Conservation (phyloP, 1,140 invertebrate genomes). For the Listronotus oregonensis region DNA sequence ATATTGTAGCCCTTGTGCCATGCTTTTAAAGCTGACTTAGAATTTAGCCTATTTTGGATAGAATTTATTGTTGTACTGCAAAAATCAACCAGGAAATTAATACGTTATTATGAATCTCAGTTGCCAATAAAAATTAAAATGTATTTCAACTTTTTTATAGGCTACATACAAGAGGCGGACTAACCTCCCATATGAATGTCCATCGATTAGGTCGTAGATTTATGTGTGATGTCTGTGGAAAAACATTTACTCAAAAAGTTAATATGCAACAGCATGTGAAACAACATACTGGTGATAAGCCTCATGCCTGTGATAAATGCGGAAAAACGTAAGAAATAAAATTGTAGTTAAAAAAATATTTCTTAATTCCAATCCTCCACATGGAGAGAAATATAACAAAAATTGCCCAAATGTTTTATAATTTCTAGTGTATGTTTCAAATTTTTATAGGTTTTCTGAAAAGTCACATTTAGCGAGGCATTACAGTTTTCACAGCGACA, state of each 20-base stretch:
- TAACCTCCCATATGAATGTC: conserved; percentile 58
- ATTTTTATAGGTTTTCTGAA: conserved; percentile 57
- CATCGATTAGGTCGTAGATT: conserved; percentile 35
- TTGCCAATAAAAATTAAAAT: too few species aligned
- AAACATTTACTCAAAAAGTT: conserved; percentile 39
- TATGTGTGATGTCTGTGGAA: conserved; percentile 46
- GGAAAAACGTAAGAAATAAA: conserved; percentile 58
- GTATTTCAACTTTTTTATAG: conserved; percentile 39
- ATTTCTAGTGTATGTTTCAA: too few species aligned
- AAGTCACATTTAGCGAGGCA: conserved; percentile 57
- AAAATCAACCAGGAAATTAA: too few species aligned
- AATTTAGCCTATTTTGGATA: too few species aligned
- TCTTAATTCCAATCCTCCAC: too few species aligned
- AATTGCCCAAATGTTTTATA: too few species aligned
- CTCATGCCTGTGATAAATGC: conserved; percentile 70
- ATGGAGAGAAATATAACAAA: too few species aligned
- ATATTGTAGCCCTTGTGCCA: too few species aligned
- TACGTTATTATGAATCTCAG: too few species aligned
- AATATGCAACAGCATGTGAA: conserved; percentile 62
- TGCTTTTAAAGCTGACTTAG: too few species aligned
- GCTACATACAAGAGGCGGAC: conserved; percentile 57
- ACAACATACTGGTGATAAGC: conserved; percentile 72
- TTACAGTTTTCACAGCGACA: conserved; percentile 60
- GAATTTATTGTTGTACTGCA: too few species aligned
- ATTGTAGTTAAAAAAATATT: too few species aligned